Conservation (phyloP, 2,113 vertebrate species). For the Tetrao urogallus region DNA sequence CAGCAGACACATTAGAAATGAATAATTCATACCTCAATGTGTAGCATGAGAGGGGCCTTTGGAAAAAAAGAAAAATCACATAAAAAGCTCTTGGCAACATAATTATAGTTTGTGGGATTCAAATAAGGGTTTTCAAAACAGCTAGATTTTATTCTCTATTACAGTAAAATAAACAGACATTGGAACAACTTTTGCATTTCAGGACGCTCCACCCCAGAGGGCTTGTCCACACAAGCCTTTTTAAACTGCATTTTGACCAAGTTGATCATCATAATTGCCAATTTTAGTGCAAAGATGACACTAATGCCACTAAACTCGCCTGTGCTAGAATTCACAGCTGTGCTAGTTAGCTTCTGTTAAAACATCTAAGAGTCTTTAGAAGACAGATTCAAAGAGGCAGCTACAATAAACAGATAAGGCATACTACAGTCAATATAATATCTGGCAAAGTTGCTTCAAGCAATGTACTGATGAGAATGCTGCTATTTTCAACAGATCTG, state of each 20-base stretch:
- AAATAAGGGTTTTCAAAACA: constrained; percentile 60
- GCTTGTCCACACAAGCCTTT: constrained; percentile 29
- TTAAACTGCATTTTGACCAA: constrained; percentile 18
- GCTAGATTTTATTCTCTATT: constrained; percentile 52
- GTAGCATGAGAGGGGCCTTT: constrained; percentile 67
- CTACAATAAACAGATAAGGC: constrained; percentile 24
- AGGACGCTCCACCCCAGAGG: constrained; percentile 13
- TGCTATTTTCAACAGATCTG: constrained; percentile 4
- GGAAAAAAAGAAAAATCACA: constrained; percentile 66
- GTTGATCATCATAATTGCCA: constrained; percentile 32
- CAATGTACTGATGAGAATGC: not conserved
- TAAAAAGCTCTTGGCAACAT: constrained; percentile 67
- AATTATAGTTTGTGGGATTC: constrained; percentile 55
- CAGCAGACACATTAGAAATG: constrained; percentile 63
- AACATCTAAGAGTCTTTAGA: constrained; percentile 17
- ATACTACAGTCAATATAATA: not conserved
- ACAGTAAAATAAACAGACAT: constrained; percentile 56
- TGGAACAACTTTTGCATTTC: constrained; percentile 49
- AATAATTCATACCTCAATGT: constrained; percentile 68
- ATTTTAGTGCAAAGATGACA: constrained; percentile 41
- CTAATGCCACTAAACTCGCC: not conserved
- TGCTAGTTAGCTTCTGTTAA: not conserved
- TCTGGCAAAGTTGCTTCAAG: constrained; percentile 4
- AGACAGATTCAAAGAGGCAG: constrained; percentile 35
- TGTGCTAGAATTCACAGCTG: not conserved